Conservation (phyloP, 2,888 invertebrate genomes). For the Subacronicta megacephala region DNA sequence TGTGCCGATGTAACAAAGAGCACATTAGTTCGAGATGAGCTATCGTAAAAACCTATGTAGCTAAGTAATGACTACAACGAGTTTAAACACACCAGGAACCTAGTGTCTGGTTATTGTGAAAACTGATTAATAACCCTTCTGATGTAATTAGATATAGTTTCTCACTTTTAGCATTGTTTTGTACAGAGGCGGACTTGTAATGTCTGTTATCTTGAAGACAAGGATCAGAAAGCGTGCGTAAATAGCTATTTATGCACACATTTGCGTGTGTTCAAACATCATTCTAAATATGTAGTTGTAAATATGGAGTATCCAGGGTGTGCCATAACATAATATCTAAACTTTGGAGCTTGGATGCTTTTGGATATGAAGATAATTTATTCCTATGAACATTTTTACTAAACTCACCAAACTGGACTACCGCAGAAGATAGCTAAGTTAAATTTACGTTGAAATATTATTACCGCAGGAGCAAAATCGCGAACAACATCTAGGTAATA, state of each 20-base stretch:
- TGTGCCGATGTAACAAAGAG: conserved; percentile 65
- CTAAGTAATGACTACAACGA: conserved; percentile 55
- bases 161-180: conserved; percentile 5
- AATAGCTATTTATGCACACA: too few relatives aligned
- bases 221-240: too few relatives aligned
- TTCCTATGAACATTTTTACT: neutral
- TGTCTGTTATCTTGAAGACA: too few relatives aligned
- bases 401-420: neutral
- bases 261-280: too few relatives aligned
- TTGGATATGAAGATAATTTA: neutral
- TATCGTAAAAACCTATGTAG: conserved; percentile 60
- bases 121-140: conserved; percentile 10
- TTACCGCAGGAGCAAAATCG: conserved; percentile 16
- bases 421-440: conserved; percentile 1
- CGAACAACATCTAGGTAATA: conserved; percentile 33
- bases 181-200: too few relatives aligned
- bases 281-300: too few relatives aligned
- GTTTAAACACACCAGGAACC: conserved; percentile 36
- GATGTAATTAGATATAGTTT: conserved; percentile 3
- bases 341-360: too few relatives aligned
- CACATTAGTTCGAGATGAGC: conserved; percentile 68
- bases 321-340: too few relatives aligned
- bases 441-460: conserved; percentile 26
- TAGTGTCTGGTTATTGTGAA: conserved; percentile 22
- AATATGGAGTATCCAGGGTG: too few relatives aligned